These are phyloP conservation scores for Brachionus paranguensis DNA, from an alignment of 1,140 invertebrate genomes.

Conservation along the genomic window DNA sequence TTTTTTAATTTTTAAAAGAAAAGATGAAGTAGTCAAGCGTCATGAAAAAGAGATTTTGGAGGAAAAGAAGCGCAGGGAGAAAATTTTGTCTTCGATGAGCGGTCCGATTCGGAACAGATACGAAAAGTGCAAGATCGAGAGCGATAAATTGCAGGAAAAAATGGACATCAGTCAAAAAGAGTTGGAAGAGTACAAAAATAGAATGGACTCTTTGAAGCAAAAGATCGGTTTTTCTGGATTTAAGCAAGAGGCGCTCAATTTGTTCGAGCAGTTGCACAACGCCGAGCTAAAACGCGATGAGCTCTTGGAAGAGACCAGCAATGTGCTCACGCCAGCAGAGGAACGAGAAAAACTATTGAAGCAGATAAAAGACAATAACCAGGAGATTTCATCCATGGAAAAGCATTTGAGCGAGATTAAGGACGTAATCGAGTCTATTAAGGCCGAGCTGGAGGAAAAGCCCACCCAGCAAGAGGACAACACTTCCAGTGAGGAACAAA, in stretches of 20 bases:
- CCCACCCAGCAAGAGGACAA: neutral
- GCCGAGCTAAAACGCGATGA: slow-evolving; percentile 24
- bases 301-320: slow-evolving; percentile 14
- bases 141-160: slow-evolving; percentile 33
- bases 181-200: neutral
- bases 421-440: slow-evolving; percentile 23
- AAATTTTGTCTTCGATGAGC: slow-evolving; percentile 5
- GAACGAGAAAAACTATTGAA: slow-evolving; percentile 30
- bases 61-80: slow-evolving; percentile 18
- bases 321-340: slow-evolving; percentile 18
- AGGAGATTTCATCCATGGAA: slow-evolving; percentile 28
- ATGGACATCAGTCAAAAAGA: neutral
- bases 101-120: slow-evolving; percentile 23
- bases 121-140: slow-evolving; percentile 32
- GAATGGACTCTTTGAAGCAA: slow-evolving; percentile 20
- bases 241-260: slow-evolving; percentile 38
- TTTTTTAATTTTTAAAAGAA: neutral
- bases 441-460: slow-evolving; percentile 16
- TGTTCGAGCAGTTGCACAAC: slow-evolving; percentile 25
- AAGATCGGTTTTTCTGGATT: neutral
- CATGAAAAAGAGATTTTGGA: slow-evolving; percentile 19
- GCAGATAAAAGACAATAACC: slow-evolving; percentile 40
- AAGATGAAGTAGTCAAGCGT: neutral
- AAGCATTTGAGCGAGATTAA: slow-evolving; percentile 31
- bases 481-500: neutral